phyloP scores from a whole-genome alignment of 2,888 invertebrate species.

The Dysmachus trigonus region DNA sequence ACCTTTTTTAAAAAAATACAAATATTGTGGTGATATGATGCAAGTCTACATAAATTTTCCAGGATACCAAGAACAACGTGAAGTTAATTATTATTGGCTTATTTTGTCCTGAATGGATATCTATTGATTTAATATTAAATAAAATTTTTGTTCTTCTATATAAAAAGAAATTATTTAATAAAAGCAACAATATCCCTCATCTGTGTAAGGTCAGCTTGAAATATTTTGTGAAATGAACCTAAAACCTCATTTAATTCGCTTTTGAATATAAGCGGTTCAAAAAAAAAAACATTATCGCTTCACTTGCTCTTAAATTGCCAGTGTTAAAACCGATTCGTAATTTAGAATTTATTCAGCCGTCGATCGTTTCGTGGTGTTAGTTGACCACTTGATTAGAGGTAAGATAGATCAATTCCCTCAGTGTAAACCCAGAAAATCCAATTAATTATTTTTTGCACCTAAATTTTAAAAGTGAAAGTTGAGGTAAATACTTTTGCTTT shows the following conservation, averaged over 20 bases:
- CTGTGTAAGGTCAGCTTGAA: too few species aligned
- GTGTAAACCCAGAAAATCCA: neutral
- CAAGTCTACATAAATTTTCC: too few species aligned
- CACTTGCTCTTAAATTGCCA: neutral
- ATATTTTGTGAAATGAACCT: neutral
- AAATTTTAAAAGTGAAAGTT: neutral
- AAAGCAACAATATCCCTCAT: neutral
- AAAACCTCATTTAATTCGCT: constrained; percentile 4
- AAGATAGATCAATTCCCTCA: neutral
- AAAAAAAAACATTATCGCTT: constrained; percentile 17
- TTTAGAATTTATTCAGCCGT: neutral
- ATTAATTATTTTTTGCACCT: neutral
- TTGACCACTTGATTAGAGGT: neutral
- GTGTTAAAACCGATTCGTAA: neutral
- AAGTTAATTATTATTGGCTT: too few species aligned
- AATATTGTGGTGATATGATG: too few species aligned
- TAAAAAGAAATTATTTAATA: neutral
- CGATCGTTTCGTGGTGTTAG: neutral
- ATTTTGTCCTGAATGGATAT: too few species aligned
- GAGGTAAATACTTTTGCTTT: neutral
- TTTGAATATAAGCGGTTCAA: neutral
- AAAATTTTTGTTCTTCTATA: too few species aligned
- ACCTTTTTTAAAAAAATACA: too few species aligned
- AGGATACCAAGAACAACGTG: too few species aligned
- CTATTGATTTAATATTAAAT: too few species aligned